phyloP scores from a whole-genome alignment of 53 echinoderm and acorn worm species.

The Henricia sp. region DNA sequence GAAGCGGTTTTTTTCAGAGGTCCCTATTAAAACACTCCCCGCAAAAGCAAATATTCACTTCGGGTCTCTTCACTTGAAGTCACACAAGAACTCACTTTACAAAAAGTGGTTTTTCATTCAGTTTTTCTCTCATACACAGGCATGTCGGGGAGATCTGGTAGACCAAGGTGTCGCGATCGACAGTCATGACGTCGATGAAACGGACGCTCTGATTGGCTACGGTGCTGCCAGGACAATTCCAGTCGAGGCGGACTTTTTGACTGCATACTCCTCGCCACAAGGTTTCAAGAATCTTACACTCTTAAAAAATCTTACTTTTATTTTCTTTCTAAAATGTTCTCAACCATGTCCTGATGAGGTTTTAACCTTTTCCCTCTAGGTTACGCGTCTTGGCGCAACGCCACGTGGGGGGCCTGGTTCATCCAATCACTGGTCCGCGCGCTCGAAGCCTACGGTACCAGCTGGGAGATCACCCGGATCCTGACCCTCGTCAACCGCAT shows the following conservation, averaged over 20 bases:
- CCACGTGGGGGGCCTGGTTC: conserved; percentile 66
- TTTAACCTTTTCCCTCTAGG: conserved; percentile 15
- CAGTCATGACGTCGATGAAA: conserved; percentile 35
- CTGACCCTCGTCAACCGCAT: conserved; percentile 69
- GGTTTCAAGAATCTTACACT: too few species aligned
- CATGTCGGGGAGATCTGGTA: conserved; percentile 71
- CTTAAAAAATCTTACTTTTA: background rate
- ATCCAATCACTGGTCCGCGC: conserved; percentile 63
- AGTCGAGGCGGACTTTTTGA: conserved; percentile 57
- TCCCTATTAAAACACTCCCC: too few species aligned
- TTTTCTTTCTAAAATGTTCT: background rate
- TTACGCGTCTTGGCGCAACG: conserved; percentile 65
- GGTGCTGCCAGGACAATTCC: conserved; percentile 45
- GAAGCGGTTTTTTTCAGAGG: too few species aligned
- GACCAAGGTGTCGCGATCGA: conserved; percentile 66
- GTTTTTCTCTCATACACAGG: conserved; percentile 42
- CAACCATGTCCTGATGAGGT: background rate
- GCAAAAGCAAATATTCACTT: too few species aligned
- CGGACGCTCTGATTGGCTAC: conserved; percentile 47
- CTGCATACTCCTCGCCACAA: conserved; percentile 57
- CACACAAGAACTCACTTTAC: too few species aligned
- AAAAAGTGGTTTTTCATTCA: too few species aligned
- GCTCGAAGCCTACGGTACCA: conserved; percentile 40
- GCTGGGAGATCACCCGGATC: conserved; percentile 51
- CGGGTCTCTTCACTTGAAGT: too few species aligned